These are phyloP conservation scores for Myotis daubentonii DNA, from an alignment of 2,797 vertebrate genomes.

Conservation along the genomic window DNA sequence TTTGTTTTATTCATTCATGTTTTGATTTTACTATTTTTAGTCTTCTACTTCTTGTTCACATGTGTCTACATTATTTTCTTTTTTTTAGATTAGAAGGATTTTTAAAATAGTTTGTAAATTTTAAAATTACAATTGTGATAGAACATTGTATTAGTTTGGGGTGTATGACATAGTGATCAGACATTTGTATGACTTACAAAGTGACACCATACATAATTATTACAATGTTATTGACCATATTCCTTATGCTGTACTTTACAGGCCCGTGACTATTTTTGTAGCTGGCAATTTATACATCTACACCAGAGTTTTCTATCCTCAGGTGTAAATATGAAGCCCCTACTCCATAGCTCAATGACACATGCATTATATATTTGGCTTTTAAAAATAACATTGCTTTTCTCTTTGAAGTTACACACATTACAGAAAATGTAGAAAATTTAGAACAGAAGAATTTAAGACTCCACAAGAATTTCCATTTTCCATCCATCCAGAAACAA, in stretches of 20 bases:
- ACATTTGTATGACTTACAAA: not conserved
- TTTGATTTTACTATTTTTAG: not conserved
- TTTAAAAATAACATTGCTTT: constrained; percentile 4
- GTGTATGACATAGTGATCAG: not conserved
- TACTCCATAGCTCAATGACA: not conserved
- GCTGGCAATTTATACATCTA: not conserved
- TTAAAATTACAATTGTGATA: not conserved
- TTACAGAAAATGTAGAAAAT: not conserved
- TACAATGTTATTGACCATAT: not conserved
- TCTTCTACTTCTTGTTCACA: not conserved
- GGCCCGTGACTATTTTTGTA: not conserved
- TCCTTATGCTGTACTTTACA: not conserved
- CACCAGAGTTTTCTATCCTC: not conserved
- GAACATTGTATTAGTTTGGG: not conserved
- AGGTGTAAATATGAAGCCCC: not conserved
- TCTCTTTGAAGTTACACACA: not conserved
- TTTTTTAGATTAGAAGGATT: not conserved
- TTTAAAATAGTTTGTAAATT: not conserved
- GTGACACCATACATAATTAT: not conserved
- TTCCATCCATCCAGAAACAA: not conserved
- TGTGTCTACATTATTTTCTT: not conserved
- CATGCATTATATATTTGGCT: not conserved
- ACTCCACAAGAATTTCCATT: not conserved
- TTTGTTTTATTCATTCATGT: not conserved
- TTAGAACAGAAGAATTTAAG: not conserved